phyloP scores from a whole-genome alignment of 2,113 vertebrate genomes.

The Zootoca vivipara region DNA sequence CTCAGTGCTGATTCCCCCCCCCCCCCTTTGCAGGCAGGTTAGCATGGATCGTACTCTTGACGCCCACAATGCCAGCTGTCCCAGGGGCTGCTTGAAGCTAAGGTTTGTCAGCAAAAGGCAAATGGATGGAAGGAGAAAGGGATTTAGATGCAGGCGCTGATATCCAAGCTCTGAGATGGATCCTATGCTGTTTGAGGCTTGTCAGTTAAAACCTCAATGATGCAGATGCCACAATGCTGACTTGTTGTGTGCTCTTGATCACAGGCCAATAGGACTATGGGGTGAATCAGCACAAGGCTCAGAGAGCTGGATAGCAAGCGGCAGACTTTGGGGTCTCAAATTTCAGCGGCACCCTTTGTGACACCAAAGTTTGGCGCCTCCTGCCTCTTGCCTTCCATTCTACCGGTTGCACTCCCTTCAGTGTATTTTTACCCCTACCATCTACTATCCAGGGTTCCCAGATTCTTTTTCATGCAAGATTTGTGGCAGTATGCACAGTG shows the following conservation, averaged over 20 bases:
- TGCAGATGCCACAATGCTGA: neutral
- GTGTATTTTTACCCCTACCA: neutral
- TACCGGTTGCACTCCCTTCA: no score
- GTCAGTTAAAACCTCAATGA: fast-evolving
- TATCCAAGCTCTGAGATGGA: neutral
- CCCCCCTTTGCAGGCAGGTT: neutral
- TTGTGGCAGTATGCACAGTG: no score
- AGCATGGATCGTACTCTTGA: neutral
- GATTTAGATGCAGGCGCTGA: neutral
- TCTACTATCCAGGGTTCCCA: no score
- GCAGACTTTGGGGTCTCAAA: no score
- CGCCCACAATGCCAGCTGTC: neutral
- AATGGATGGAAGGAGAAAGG: neutral
- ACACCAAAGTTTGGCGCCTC: no score
- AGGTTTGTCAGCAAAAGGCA: neutral
- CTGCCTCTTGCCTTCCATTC: no score
- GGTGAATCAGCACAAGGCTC: neutral
- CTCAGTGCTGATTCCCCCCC: neutral
- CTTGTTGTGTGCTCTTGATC: neutral
- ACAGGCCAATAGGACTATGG: neutral
- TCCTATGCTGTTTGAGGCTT: neutral
- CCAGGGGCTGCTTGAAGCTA: neutral
- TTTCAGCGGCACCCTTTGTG: no score
- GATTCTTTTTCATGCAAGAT: no score
- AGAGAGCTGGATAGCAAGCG: no score